Conservation (phyloP, 2,113 vertebrate genomes). For the Propithecus coquereli region DNA sequence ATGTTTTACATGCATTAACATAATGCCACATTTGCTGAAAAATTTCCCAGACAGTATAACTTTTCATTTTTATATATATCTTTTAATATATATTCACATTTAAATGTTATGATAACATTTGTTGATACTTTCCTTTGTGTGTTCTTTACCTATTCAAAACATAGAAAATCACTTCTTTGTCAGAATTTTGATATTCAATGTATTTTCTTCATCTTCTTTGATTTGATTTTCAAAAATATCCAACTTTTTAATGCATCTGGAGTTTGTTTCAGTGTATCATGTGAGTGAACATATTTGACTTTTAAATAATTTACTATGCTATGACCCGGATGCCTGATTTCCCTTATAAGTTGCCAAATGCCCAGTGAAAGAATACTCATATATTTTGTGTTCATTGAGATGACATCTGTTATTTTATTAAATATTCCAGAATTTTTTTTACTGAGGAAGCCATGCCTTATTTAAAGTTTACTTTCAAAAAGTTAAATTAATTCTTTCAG, state of each 20-base stretch:
- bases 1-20: neutral
- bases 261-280: constrained; percentile 44
- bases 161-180: neutral
- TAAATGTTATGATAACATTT: neutral
- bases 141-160: neutral
- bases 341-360: constrained; percentile 35
- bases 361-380: constrained; percentile 48
- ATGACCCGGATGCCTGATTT: constrained; percentile 53
- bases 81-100: neutral
- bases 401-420: constrained; percentile 64
- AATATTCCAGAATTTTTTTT: constrained; percentile 30
- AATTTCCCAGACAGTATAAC: neutral
- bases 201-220: constrained; percentile 13
- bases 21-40: neutral
- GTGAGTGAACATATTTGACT: constrained; percentile 46
- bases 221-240: constrained; percentile 40
- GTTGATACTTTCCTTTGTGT: neutral
- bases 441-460: neutral
- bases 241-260: constrained; percentile 39
- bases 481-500: neutral
- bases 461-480: neutral
- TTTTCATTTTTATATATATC: neutral
- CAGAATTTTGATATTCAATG: neutral
- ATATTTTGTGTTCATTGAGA: constrained; percentile 47
- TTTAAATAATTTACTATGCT: constrained; percentile 55